A percentile compares a stretch with the other conserved stretches of the same genome.
Evolutionary conservation across 2,113 vertebrate genomes (phyloP).

Genomic region (Litocranius walleri): DNA sequence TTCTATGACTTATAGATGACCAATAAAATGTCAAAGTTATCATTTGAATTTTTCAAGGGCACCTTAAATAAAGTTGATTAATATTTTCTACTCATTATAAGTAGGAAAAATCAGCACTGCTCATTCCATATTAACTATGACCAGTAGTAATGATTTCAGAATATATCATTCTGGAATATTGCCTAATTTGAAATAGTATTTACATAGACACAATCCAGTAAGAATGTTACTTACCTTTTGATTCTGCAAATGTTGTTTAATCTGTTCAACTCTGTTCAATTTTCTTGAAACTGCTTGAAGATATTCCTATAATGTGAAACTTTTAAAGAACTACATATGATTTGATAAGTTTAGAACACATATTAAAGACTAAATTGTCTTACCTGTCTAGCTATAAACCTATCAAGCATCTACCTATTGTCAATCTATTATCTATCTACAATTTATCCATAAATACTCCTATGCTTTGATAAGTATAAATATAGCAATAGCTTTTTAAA

Average conservation of each 20-base stretch:
- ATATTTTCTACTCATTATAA: not conserved
- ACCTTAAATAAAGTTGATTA: not conserved
- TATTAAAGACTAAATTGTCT: not conserved
- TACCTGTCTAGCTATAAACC: not conserved
- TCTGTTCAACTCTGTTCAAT: not conserved
- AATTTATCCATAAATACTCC: not conserved
- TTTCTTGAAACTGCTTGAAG: not conserved
- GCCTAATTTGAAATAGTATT: not conserved
- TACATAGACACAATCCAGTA: not conserved
- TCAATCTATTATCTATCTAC: not conserved
- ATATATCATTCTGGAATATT: not conserved
- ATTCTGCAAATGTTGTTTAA: not conserved
- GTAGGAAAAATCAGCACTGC: not conserved
- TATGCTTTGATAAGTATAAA: not conserved
- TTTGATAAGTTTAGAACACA: not conserved
- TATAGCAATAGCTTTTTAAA: not conserved
- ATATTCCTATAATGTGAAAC: not conserved
- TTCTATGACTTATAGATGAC: not conserved
- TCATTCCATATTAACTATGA: not conserved
- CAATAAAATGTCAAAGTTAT: not conserved
- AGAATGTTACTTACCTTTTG: not conserved
- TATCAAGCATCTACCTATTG: not conserved
- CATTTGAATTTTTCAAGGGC: not conserved
- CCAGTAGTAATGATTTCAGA: not conserved
- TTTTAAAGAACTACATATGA: not conserved